Evolutionary conservation across 2,888 invertebrate genomes (phyloP), one percentile per base, ranked within the genome.

Genomic region (Aphidoletes aphidimyza): DNA sequence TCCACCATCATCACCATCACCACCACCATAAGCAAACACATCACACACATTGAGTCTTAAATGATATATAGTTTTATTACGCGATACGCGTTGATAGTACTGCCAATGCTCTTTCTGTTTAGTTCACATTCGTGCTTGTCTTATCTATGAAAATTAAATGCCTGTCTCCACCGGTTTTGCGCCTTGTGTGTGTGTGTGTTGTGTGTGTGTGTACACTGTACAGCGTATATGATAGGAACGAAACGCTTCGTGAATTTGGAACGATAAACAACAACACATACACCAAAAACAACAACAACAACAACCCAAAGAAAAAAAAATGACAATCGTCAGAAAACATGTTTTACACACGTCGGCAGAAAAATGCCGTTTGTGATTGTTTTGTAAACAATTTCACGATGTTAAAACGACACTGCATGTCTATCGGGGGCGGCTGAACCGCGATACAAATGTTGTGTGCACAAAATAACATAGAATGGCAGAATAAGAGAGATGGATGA

Each of bases 61-160:
- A 81, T 81, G 81, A 81, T 81, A 81, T 81, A 81, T 81, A 81
- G 81, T 81, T 81, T 81, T 81, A 81, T 37, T 81, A 81, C 37
- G 81, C 81, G 81, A 81, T 37, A 81, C n/a, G 22, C 36, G 81
- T 81, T 81, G 37, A 81, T 37, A 81, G 36, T 81, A 22, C 36
- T 81, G 81, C 81, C 22, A 22, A 37, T 37, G 30, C 81, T 59
- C 34, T 1, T 69, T 30, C 5, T 69, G 69, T 69, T n/a, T 69
- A 30, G 34, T 30, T 69, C 36, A 17, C 36, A 34, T 69, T 69
- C 14, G 30, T 69, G 36, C 19, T 69, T 69, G 22, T 36, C 81
- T 81, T 81, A 81, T 81, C 81, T 81, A 36, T 81, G 81, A 81
- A 81, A 81, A 81, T 81, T 81, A 81, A 81, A 37, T 81, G 81